Evolutionary conservation across 2,797 vertebrate species (phyloP).

Genomic region (Linurgus olivaceus): DNA sequence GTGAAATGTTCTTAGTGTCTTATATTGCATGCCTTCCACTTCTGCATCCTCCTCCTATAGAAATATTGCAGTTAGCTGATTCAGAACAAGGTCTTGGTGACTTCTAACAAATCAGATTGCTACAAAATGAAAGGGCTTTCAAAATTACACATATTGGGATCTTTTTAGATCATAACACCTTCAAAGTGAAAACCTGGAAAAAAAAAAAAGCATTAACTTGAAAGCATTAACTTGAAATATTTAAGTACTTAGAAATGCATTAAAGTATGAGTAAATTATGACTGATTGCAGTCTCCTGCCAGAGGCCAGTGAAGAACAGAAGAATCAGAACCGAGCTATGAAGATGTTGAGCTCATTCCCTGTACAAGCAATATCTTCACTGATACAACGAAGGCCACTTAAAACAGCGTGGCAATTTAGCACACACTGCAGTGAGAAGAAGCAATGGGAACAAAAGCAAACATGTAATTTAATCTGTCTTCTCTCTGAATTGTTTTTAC

Average conservation of each 20-base stretch:
- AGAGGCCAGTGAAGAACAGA: background rate
- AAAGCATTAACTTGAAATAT: background rate
- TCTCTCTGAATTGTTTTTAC: background rate
- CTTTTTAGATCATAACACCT: background rate
- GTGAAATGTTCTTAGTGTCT: conserved; percentile 83
- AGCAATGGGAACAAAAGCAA: background rate
- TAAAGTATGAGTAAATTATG: background rate
- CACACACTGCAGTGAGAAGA: background rate
- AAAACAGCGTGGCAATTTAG: background rate
- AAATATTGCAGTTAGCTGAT: conserved; percentile 1
- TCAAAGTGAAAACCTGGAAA: background rate
- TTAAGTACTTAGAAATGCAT: background rate
- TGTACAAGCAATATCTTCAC: background rate
- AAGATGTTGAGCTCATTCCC: background rate
- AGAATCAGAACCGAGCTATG: background rate
- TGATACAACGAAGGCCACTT: background rate
- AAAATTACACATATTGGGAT: background rate
- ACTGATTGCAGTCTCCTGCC: background rate
- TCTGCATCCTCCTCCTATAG: conserved; percentile 90
- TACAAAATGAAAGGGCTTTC: background rate
- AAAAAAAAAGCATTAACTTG: background rate
- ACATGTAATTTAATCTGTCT: background rate
- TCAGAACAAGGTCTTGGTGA: background rate
- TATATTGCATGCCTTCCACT: conserved; percentile 88
- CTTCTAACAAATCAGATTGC: background rate